Conservation (phyloP, 92 coral and sea anemone genomes). For the Heteractis magnifica region DNA sequence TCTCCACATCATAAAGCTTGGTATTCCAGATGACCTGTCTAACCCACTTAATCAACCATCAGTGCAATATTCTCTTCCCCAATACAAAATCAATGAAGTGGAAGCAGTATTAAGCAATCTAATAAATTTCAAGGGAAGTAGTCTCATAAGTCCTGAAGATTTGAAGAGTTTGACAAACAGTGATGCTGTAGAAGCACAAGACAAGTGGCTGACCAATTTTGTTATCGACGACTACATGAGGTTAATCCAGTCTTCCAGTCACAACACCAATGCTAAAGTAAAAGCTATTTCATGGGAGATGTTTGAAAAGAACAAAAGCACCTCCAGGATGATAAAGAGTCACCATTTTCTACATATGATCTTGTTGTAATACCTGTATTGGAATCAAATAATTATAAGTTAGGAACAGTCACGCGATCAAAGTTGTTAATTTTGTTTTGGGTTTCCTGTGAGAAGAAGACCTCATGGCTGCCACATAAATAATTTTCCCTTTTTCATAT, state of each 20-base stretch:
- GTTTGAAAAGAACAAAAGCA: not conserved
- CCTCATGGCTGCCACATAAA: no score
- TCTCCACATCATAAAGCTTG: conserved; percentile 19
- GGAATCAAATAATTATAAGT: no score
- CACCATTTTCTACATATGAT: not conserved
- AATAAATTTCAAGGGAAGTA: conserved; percentile 2
- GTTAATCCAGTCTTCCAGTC: not conserved
- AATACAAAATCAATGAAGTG: conserved; percentile 29
- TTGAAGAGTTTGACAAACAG: not conserved
- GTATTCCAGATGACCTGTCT: conserved; percentile 25
- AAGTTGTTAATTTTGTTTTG: no score
- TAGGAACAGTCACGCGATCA: no score
- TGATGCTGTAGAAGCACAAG: conserved; percentile 13
- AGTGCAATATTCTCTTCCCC: conserved; percentile 18
- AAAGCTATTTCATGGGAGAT: conserved; percentile 17
- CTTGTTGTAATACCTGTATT: not conserved
- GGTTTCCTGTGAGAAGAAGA: no score
- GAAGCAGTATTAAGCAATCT: conserved; percentile 5
- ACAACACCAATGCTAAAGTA: not conserved
- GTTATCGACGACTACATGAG: conserved; percentile 26
- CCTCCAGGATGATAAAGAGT: not conserved
- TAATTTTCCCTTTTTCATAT: no score
- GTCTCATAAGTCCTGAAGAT: not conserved
- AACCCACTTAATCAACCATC: conserved; percentile 29
- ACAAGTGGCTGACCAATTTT: conserved; percentile 39